Percentiles rank a stretch among this genome's conserved stretches.
Conservation (phyloP, 2,888 invertebrate species). For the Stenurella melanura region DNA sequence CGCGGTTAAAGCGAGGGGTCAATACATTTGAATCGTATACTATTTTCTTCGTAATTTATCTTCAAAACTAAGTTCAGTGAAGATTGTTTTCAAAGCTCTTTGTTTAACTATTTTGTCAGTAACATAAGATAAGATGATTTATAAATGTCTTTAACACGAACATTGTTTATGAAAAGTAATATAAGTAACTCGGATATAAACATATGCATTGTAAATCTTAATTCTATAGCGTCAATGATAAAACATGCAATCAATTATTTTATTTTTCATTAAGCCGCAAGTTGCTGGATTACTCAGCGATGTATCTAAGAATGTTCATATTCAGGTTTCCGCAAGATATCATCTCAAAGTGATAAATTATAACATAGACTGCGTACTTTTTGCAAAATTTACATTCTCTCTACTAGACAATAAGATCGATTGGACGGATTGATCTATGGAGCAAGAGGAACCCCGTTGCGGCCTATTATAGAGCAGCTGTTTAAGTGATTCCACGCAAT, state of each 20-base stretch:
- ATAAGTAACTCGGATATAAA: not conserved
- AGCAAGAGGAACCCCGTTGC: conserved; percentile 51
- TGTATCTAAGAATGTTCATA: conserved; percentile 43
- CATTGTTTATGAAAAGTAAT: not conserved
- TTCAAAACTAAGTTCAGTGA: no score
- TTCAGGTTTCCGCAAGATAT: conserved; percentile 47
- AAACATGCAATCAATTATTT: conserved; percentile 22
- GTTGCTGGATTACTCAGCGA: not conserved
- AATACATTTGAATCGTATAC: no score
- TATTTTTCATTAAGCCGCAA: not conserved
- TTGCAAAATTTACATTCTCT: conserved; percentile 40
- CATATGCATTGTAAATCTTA: conserved; percentile 8
- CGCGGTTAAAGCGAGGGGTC: no score
- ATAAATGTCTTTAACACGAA: not conserved
- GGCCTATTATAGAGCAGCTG: conserved; percentile 60
- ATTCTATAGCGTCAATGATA: not conserved
- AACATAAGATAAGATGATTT: not conserved
- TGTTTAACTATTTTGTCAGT: no score
- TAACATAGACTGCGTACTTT: conserved; percentile 35
- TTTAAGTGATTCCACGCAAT: conserved; percentile 59
- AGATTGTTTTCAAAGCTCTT: no score
- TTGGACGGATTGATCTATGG: conserved; percentile 57
- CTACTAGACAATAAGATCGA: conserved; percentile 57
- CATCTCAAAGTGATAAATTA: conserved; percentile 46
- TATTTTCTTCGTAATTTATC: no score